phyloP scores from a whole-genome alignment of 2,888 invertebrate species.

The Cataglyphis altisquamis region DNA sequence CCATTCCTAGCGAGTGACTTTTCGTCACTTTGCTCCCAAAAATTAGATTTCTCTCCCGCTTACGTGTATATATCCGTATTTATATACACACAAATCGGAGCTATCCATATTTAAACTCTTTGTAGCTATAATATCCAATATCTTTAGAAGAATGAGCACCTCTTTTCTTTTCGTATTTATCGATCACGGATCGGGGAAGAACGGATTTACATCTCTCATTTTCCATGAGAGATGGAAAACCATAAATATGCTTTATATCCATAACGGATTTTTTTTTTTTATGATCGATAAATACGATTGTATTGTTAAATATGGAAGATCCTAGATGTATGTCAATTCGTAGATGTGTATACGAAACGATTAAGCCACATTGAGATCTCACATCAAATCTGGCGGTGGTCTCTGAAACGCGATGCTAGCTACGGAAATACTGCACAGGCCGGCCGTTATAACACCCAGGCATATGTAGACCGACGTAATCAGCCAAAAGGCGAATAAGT shows the following conservation, averaged over 20 bases:
- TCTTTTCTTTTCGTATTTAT: not conserved
- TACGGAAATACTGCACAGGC: constrained; percentile 88
- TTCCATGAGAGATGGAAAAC: not conserved
- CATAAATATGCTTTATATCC: not conserved
- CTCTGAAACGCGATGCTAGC: constrained; percentile 86
- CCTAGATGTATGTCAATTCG: not conserved
- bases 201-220: not conserved
- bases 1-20: constrained; percentile 23
- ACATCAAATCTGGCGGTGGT: constrained; percentile 77
- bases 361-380: constrained; percentile 54
- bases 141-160: not conserved
- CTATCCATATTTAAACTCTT: not conserved
- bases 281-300: constrained; percentile 16
- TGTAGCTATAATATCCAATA: not conserved
- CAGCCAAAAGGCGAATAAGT: constrained; percentile 91
- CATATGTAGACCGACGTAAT: constrained; percentile 89
- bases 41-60: constrained; percentile 34
- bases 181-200: not conserved
- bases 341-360: constrained; percentile 23
- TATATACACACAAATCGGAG: constrained; percentile 23
- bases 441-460: constrained; percentile 87
- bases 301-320: constrained; percentile 27
- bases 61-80: not conserved
- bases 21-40: constrained; percentile 60
- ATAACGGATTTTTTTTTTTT: not conserved